Conservation (phyloP, 2,113 vertebrate species). For the Melanerpes aurifrons region DNA sequence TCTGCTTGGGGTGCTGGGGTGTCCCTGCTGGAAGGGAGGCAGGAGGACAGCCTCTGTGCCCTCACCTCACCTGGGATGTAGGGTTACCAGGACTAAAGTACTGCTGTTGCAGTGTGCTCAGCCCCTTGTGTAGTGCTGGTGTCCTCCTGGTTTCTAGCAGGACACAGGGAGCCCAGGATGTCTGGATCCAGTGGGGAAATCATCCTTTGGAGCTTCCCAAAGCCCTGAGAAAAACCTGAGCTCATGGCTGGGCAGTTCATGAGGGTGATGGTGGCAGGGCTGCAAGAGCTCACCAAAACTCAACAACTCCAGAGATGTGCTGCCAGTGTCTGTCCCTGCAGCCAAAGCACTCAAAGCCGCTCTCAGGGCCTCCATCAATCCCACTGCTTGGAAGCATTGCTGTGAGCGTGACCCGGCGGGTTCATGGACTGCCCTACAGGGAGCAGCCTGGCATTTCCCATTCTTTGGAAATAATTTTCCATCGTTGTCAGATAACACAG, state of each 20-base stretch:
- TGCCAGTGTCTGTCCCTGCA: accelerated
- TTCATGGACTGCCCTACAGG: accelerated
- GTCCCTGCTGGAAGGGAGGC: neutral
- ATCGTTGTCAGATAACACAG: neutral
- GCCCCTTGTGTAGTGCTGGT: neutral
- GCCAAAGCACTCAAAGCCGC: accelerated
- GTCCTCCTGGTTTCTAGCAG: neutral
- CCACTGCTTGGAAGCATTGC: accelerated
- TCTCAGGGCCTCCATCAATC: neutral
- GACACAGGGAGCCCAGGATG: neutral
- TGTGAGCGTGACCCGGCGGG: accelerated
- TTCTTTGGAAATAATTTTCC: constrained; percentile 18
- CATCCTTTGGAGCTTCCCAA: neutral
- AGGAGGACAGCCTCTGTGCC: neutral
- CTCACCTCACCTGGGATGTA: neutral
- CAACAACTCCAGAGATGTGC: accelerated
- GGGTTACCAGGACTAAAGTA: neutral
- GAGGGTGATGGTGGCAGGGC: neutral
- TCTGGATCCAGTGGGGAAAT: neutral
- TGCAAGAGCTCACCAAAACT: neutral
- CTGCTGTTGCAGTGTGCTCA: neutral
- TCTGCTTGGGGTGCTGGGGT: neutral
- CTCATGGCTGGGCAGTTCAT: accelerated
- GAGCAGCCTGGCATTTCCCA: neutral
- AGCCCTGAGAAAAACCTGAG: neutral